Evolutionary conservation across 1,140 invertebrate genomes (phyloP).

Genomic region (Colletes latitarsis): DNA sequence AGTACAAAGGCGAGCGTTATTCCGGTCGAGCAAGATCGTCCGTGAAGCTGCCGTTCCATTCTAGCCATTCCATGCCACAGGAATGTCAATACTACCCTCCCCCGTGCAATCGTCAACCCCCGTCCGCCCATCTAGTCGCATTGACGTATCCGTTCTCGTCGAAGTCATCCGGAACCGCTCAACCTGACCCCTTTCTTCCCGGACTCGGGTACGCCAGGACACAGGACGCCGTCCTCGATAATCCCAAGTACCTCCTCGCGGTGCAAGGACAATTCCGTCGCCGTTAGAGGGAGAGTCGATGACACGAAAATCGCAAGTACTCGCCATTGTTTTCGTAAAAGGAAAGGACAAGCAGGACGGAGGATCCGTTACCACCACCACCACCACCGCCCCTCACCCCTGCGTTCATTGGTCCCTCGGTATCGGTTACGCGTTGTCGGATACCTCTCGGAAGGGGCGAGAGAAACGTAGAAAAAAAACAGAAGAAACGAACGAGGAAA

Average conservation of each 20-base stretch:
- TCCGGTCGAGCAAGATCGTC: conserved; percentile 45
- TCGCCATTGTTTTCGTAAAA: conserved; percentile 67
- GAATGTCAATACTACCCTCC: conserved; percentile 58
- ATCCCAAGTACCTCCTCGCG: conserved; percentile 33
- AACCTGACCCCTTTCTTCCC: conserved; percentile 53
- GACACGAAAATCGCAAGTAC: conserved; percentile 70
- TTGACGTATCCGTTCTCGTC: conserved; percentile 49
- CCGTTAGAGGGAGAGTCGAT: conserved; percentile 52
- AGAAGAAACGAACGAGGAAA: conserved; percentile 3
- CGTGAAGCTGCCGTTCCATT: conserved; percentile 53
- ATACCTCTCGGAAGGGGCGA: conserved; percentile 22
- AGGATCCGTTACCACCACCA: background rate
- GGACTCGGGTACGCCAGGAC: background rate
- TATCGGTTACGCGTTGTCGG: conserved; percentile 55
- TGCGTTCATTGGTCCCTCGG: conserved; percentile 14
- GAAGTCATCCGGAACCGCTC: conserved; percentile 52
- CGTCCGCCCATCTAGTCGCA: conserved; percentile 31
- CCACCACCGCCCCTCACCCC: too few relatives aligned
- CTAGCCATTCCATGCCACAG: conserved; percentile 50
- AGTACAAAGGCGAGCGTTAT: conserved; percentile 49
- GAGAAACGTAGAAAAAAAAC: conserved; percentile 17
- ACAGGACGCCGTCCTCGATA: conserved; percentile 12
- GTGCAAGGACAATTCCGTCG: conserved; percentile 54
- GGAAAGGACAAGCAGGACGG: conserved; percentile 45
- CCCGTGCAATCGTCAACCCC: conserved; percentile 46